Conservation (phyloP, 2,113 vertebrate genomes). For the Puffinus mauretanicus region DNA sequence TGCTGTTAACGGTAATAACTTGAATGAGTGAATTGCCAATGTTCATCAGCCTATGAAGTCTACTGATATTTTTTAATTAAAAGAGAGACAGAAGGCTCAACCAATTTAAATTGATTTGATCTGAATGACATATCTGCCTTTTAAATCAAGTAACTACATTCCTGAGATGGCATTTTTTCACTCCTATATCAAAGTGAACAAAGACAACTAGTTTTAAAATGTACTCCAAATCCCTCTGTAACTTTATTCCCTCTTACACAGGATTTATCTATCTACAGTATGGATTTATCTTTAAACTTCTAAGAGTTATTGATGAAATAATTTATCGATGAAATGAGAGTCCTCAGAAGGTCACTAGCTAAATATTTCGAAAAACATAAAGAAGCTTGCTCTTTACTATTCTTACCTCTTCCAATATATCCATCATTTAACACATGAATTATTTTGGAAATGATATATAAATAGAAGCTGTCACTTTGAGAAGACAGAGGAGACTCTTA, state of each 20-base stretch:
- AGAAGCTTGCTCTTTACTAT: background rate
- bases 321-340: background rate
- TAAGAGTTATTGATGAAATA: background rate
- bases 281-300: background rate
- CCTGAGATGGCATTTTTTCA: background rate
- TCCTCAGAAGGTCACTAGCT: background rate
- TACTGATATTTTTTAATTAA: conserved; percentile 19
- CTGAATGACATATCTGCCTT: background rate
- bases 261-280: background rate
- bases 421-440: background rate
- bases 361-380: background rate
- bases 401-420: background rate
- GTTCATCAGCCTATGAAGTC: background rate
- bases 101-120: background rate
- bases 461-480: background rate
- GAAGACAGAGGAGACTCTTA: background rate
- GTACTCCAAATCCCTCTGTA: background rate
- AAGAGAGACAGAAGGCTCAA: background rate
- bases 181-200: background rate
- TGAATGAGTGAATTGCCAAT: background rate
- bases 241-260: background rate
- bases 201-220: background rate
- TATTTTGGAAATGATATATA: background rate
- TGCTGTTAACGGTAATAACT: background rate
- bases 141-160: background rate